phyloP scores from a whole-genome alignment of 2,888 invertebrate genomes.

The Plemyria rubiginata region DNA sequence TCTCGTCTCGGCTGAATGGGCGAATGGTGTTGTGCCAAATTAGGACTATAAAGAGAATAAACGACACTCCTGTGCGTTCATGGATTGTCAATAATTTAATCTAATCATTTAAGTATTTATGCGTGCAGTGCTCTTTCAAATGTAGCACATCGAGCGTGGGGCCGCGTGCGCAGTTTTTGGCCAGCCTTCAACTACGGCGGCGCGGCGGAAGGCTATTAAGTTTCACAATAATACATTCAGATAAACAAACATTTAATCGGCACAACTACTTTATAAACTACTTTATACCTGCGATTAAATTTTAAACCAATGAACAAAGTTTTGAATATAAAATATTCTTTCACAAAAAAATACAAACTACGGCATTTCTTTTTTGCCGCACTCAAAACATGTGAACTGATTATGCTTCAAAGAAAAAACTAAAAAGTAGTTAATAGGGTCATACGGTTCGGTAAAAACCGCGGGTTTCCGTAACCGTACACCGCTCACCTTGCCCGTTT shows the following conservation, averaged over 20 bases:
- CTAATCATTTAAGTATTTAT: conserved; percentile 60
- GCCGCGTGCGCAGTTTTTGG: conserved; percentile 64
- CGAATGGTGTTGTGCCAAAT: conserved; percentile 43
- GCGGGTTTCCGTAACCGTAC: conserved; percentile 80
- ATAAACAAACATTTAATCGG: conserved; percentile 61
- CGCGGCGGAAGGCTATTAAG: conserved; percentile 70
- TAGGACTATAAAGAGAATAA: conserved; percentile 40
- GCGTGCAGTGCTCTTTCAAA: conserved; percentile 61
- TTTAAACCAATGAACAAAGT: neutral
- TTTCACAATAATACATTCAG: conserved; percentile 69
- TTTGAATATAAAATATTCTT: conserved; percentile 25
- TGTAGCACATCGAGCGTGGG: conserved; percentile 59
- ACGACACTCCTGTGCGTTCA: conserved; percentile 38
- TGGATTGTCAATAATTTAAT: conserved; percentile 49
- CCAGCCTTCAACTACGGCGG: conserved; percentile 77
- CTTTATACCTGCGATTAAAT: conserved; percentile 37
- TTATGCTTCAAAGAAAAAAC: conserved; percentile 61
- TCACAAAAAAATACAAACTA: conserved; percentile 33
- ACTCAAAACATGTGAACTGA: conserved; percentile 66
- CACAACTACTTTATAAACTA: conserved; percentile 51
- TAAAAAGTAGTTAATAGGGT: conserved; percentile 76
- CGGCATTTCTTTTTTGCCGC: conserved; percentile 43
- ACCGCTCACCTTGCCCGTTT: conserved; percentile 77
- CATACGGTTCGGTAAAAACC: conserved; percentile 67
- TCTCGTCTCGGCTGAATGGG: conserved; percentile 39